These are phyloP conservation scores for Diloba caeruleocephala DNA, from an alignment of 2,888 invertebrate genomes.

Conservation along the genomic window DNA sequence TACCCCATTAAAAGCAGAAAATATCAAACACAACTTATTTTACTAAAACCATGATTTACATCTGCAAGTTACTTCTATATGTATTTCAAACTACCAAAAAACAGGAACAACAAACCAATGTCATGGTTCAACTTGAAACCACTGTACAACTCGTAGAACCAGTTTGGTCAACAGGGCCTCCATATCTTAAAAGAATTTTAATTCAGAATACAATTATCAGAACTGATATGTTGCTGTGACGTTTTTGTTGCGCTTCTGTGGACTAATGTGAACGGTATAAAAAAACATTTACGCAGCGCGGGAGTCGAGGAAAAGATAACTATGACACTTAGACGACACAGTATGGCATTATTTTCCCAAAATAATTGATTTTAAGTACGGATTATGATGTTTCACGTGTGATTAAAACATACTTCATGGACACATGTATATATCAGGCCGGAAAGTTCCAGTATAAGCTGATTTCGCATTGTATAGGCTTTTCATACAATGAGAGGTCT, in stretches of 20 bases:
- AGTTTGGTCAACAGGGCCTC: slow-evolving; percentile 29
- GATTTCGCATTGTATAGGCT: too few relatives aligned
- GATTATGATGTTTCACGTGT: too few relatives aligned
- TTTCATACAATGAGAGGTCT: too few relatives aligned
- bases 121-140: slow-evolving; percentile 38
- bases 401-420: too few relatives aligned
- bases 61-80: neutral
- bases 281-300: slow-evolving; percentile 8
- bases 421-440: too few relatives aligned
- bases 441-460: too few relatives aligned
- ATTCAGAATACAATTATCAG: slow-evolving; percentile 24
- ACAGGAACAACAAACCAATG: slow-evolving; percentile 30
- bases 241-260: slow-evolving; percentile 8
- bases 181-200: slow-evolving; percentile 41
- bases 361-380: neutral
- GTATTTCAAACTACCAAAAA: slow-evolving; percentile 17
- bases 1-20: too few relatives aligned
- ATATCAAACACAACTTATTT: too few relatives aligned
- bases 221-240: slow-evolving; percentile 12
- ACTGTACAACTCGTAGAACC: slow-evolving; percentile 34
- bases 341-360: neutral
- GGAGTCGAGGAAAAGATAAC: neutral
- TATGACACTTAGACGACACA: neutral
- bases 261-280: slow-evolving; percentile 2
- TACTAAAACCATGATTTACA: too few relatives aligned